Percentiles rank a stretch among this genome's conserved stretches.
These are phyloP conservation scores for fruit fly (Drosophila melanogaster) DNA, from an alignment of 1,140 invertebrate genomes.

Conservation along the genomic window Release_6_plus_ISO1_MT NT_033779.5:4614001-4614500, in stretches of 20 bases:
- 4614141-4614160: slow-evolving; percentile 65
- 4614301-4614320: slow-evolving; percentile 73
- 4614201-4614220: slow-evolving; percentile 36
- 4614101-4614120: slow-evolving; percentile 44
- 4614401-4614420: slow-evolving; percentile 78
- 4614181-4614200: slow-evolving; percentile 51
- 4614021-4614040: slow-evolving; percentile 52
- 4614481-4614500: slow-evolving; percentile 51
- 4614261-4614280: slow-evolving; percentile 49
- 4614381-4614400: slow-evolving; percentile 83
- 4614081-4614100: slow-evolving; percentile 66
- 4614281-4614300: slow-evolving; percentile 79
- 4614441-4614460: slow-evolving; percentile 12
- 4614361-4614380: slow-evolving; percentile 58
- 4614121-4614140: slow-evolving; percentile 52
- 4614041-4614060: slow-evolving; percentile 70
- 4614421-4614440: slow-evolving; percentile 39
- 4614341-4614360: slow-evolving; percentile 29
- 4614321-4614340: slow-evolving; percentile 59
- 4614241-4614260: slow-evolving; percentile 39
- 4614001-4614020: slow-evolving; percentile 31
- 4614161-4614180: slow-evolving; percentile 71
- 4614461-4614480: slow-evolving; percentile 69
- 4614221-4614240: slow-evolving; percentile 42
- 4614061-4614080: slow-evolving; percentile 79